These are phyloP conservation scores for Brachionus angularis DNA, from an alignment of 1,140 invertebrate genomes.

Conservation along the genomic window DNA sequence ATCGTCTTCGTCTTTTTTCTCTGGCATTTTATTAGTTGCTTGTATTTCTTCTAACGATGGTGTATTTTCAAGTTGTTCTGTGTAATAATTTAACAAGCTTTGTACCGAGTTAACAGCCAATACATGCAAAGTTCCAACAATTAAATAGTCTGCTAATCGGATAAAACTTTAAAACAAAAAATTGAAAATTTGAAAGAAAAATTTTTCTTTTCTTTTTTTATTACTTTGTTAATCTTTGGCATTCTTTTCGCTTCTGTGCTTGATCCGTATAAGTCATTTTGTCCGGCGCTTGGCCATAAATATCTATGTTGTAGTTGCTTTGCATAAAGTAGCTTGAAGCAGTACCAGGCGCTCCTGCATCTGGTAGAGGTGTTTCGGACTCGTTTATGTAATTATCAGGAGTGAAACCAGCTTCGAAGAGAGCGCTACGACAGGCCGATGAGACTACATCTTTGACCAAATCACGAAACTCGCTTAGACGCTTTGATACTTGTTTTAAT, in stretches of 20 bases:
- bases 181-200: slow-evolving; percentile 11
- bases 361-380: slow-evolving; percentile 46
- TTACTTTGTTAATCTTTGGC: slow-evolving; percentile 67
- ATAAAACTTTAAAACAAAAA: slow-evolving; percentile 64
- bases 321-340: slow-evolving; percentile 37
- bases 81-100: slow-evolving; percentile 63
- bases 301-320: slow-evolving; percentile 49
- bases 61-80: slow-evolving; percentile 63
- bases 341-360: slow-evolving; percentile 8
- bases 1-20: slow-evolving; percentile 45
- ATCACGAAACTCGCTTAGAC: slow-evolving; percentile 63
- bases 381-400: slow-evolving; percentile 63
- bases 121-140: slow-evolving; percentile 66
- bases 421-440: slow-evolving; percentile 67
- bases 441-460: slow-evolving; percentile 65
- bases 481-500: slow-evolving; percentile 59
- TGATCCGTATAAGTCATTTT: slow-evolving; percentile 75
- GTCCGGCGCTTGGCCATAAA: slow-evolving; percentile 61
- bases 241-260: slow-evolving; percentile 71
- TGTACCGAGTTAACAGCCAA: slow-evolving; percentile 66
- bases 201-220: no score
- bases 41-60: slow-evolving; percentile 58
- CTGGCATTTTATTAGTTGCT: slow-evolving; percentile 50
- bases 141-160: slow-evolving; percentile 69
- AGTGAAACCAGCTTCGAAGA: slow-evolving; percentile 69